A percentile compares a stretch with the other conserved stretches of the same genome.
Evolutionary conservation across 2,113 vertebrate species (phyloP).

Genomic region (Polypterus bichir): DNA sequence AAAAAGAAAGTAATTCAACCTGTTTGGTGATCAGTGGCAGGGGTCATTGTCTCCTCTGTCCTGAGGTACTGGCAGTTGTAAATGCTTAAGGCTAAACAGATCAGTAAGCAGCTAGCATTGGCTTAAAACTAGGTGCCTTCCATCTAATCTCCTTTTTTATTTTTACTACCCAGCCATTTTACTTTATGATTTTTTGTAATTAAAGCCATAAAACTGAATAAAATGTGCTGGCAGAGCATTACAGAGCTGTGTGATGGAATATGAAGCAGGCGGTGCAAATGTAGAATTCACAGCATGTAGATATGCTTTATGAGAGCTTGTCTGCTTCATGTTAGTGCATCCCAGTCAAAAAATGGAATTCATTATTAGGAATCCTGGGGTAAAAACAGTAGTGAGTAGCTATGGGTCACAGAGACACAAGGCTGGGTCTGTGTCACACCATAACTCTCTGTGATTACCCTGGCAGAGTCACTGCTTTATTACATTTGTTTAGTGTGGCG

Average conservation of each 20-base stretch:
- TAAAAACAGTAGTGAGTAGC: not conserved
- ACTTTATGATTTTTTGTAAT: conserved; percentile 39
- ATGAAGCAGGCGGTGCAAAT: conserved; percentile 13
- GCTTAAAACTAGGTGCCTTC: conserved; percentile 34
- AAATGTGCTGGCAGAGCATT: conserved; percentile 15
- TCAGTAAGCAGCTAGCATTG: conserved; percentile 29
- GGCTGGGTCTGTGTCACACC: not conserved
- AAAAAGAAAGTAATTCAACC: too few relatives aligned
- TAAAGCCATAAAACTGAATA: conserved; percentile 34
- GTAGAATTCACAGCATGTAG: not conserved
- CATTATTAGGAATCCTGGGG: not conserved
- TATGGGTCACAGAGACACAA: not conserved
- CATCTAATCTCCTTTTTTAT: conserved; percentile 22
- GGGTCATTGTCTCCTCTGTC: too few relatives aligned
- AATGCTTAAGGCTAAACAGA: conserved; percentile 28
- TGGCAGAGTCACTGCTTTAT: not conserved
- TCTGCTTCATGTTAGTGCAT: not conserved
- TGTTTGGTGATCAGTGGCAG: too few relatives aligned
- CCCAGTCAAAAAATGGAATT: not conserved
- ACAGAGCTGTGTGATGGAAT: conserved; percentile 12
- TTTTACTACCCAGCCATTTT: conserved; percentile 31
- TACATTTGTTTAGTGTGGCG: not conserved
- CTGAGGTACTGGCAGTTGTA: conserved; percentile 22
- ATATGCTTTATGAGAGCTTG: conserved; percentile 7
- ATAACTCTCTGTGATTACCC: conserved; percentile 1